These are phyloP conservation scores for Hypselothyrea guttata DNA, from an alignment of 2,888 invertebrate species.

Conservation along the genomic window DNA sequence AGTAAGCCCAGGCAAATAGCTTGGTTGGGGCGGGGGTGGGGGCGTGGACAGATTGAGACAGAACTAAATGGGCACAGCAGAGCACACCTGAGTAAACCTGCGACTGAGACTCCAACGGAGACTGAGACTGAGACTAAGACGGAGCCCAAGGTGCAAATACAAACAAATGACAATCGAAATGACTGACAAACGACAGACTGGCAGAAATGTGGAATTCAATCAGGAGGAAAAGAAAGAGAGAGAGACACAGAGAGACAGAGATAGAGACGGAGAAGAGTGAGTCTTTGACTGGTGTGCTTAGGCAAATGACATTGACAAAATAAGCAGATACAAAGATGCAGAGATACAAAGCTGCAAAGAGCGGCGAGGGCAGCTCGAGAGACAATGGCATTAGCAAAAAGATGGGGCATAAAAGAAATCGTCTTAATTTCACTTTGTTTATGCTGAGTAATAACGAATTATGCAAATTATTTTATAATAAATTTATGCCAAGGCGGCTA, in stretches of 20 bases:
- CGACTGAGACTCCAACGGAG: too few species aligned
- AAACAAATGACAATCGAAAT: constrained; percentile 46
- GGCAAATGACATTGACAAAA: constrained; percentile 70
- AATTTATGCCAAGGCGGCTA: constrained; percentile 68
- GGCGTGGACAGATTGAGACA: constrained; percentile 16
- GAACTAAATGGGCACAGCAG: constrained; percentile 35
- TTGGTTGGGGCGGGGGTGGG: constrained; percentile 4
- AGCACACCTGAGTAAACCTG: constrained; percentile 33
- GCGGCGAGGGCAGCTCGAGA: too few species aligned
- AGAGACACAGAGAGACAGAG: constrained; percentile 15
- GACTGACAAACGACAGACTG: too few species aligned
- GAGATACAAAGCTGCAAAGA: neutral
- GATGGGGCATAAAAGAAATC: constrained; percentile 66
- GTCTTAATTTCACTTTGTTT: constrained; percentile 79
- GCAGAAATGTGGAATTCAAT: constrained; percentile 14
- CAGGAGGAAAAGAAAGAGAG: constrained; percentile 12
- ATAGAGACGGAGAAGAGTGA: constrained; percentile 23
- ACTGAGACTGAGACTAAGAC: neutral
- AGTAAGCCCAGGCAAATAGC: constrained; percentile 45
- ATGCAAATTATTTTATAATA: constrained; percentile 79
- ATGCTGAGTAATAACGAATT: constrained; percentile 77
- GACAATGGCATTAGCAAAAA: constrained; percentile 45
- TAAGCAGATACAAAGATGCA: constrained; percentile 41
- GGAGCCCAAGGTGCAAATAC: too few species aligned
- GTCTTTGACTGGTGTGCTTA: constrained; percentile 62